Percentiles rank a stretch among this genome's conserved stretches.
Evolutionary conservation across 2,888 invertebrate species (phyloP).

Genomic region (Linyphia triangularis): DNA sequence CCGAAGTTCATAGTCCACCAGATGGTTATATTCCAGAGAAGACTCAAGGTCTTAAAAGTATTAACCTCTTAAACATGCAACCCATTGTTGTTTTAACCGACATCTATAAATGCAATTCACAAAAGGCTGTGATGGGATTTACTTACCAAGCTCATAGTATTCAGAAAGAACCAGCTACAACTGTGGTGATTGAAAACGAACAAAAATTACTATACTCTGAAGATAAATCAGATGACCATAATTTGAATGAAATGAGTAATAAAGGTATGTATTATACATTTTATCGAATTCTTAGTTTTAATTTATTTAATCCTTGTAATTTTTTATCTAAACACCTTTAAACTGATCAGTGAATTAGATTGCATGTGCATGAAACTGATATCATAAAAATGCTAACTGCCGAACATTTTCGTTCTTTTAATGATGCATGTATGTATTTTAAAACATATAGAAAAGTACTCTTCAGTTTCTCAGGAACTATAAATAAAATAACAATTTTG

Average conservation of each 20-base stretch:
- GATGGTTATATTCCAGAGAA: neutral
- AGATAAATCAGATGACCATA: neutral
- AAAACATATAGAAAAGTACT: too few relatives aligned
- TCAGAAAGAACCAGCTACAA: neutral
- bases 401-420: too few relatives aligned
- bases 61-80: neutral
- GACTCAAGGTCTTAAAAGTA: neutral
- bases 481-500: too few relatives aligned
- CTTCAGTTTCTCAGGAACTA: too few relatives aligned
- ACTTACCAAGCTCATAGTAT: neutral
- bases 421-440: too few relatives aligned
- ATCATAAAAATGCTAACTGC: too few relatives aligned
- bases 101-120: neutral
- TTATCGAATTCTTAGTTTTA: neutral
- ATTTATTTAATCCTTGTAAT: neutral
- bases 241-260: neutral
- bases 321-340: neutral
- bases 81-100: constrained; percentile 18
- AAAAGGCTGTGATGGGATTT: neutral
- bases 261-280: neutral
- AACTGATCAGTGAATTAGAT: neutral
- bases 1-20: constrained; percentile 25
- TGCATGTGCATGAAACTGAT: too few relatives aligned
- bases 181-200: neutral
- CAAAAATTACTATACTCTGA: neutral